Evolutionary conservation across 1,140 invertebrate genomes (phyloP).

Genomic region (Hycleus cichorii): DNA sequence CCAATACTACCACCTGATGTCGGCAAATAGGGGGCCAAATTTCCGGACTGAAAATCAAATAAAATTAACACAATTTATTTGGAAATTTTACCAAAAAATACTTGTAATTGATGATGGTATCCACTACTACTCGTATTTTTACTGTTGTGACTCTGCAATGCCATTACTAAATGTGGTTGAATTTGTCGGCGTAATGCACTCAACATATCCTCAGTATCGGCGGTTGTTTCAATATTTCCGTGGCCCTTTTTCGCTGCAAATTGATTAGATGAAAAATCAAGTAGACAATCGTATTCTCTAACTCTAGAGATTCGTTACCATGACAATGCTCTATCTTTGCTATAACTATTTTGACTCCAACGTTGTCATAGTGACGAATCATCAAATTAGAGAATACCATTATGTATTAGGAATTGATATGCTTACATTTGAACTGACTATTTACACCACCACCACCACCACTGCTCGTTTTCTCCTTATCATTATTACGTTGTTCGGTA

Average conservation of each 20-base stretch:
- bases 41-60: conserved; percentile 7
- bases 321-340: too few species aligned
- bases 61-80: conserved; percentile 1
- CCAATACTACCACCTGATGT: background rate
- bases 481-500: conserved; percentile 25
- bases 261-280: too few species aligned
- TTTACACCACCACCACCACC: conserved; percentile 6
- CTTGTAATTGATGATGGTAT: background rate
- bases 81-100: background rate
- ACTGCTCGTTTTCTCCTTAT: conserved; percentile 14
- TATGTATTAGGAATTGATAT: too few species aligned
- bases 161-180: conserved; percentile 44
- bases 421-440: conserved; percentile 8
- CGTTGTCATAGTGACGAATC: too few species aligned
- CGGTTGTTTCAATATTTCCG: conserved; percentile 10
- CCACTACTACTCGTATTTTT: conserved; percentile 18
- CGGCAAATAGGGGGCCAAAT: conserved; percentile 31
- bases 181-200: conserved; percentile 42
- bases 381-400: too few species aligned
- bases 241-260: conserved; percentile 16
- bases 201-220: conserved; percentile 43
- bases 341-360: too few species aligned
- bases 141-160: conserved; percentile 34
- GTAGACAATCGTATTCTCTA: too few species aligned
- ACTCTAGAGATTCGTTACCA: background rate